Evolutionary conservation across 2,888 invertebrate species (phyloP).

Genomic region (Muschampia plurimacula): DNA sequence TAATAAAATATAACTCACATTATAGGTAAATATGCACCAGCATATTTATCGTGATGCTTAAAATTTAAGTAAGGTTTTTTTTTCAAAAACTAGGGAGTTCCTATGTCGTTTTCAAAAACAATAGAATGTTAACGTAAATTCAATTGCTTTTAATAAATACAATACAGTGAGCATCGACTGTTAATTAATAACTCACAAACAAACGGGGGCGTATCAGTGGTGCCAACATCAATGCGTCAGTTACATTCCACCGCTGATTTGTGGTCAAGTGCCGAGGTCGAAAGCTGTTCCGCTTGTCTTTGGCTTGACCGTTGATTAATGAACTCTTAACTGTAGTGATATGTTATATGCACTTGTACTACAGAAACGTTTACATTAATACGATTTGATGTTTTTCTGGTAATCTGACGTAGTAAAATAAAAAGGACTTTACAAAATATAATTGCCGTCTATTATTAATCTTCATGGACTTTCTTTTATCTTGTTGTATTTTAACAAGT

Average conservation of each 20-base stretch:
- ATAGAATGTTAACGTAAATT: too few relatives aligned
- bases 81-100: too few relatives aligned
- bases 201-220: slow-evolving; percentile 68
- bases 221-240: slow-evolving; percentile 59
- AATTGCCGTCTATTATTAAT: not conserved
- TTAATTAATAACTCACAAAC: slow-evolving; percentile 60
- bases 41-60: too few relatives aligned
- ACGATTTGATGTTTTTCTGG: not conserved
- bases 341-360: slow-evolving; percentile 14
- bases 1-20: not conserved
- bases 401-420: not conserved
- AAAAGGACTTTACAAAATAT: not conserved
- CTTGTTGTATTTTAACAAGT: too few relatives aligned
- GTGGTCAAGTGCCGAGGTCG: slow-evolving; percentile 44
- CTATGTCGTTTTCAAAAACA: too few relatives aligned
- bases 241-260: slow-evolving; percentile 44
- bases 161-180: slow-evolving; percentile 5
- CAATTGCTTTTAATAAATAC: not conserved
- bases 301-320: slow-evolving; percentile 42
- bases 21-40: not conserved
- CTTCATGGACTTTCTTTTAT: too few relatives aligned
- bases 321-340: slow-evolving; percentile 34
- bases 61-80: too few relatives aligned
- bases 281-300: slow-evolving; percentile 36
- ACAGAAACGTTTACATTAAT: not conserved